phyloP scores from a whole-genome alignment of 2,113 vertebrate genomes.

The Apus apus region DNA sequence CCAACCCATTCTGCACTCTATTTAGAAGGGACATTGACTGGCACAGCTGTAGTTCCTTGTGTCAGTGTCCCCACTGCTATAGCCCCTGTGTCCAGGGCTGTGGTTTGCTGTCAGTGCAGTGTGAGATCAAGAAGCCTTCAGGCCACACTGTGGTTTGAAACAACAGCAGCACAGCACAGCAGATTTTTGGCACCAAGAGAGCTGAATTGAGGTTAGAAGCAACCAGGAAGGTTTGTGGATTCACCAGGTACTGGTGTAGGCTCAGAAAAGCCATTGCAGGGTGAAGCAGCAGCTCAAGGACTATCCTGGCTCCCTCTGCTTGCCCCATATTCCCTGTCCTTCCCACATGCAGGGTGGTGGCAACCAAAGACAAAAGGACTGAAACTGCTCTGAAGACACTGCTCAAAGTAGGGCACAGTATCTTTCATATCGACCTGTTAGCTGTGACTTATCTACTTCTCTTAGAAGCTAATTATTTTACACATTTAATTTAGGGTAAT shows the following conservation, averaged over 20 bases:
- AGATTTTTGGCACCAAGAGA: background rate
- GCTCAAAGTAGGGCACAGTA: constrained; percentile 10
- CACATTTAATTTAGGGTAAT: constrained; percentile 43
- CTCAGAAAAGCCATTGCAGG: background rate
- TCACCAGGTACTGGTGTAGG: accelerated
- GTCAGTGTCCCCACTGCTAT: background rate
- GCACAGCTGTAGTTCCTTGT: background rate
- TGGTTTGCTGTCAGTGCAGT: accelerated
- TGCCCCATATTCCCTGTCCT: background rate
- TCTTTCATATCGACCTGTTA: background rate
- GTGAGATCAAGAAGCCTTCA: accelerated
- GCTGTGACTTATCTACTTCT: background rate
- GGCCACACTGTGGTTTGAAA: background rate
- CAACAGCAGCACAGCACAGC: background rate
- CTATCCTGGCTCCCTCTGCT: background rate
- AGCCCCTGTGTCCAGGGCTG: background rate
- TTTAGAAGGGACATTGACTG: background rate
- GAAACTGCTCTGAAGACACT: background rate
- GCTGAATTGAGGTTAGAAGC: background rate
- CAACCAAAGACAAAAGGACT: constrained; percentile 11
- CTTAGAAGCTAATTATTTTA: constrained; percentile 41
- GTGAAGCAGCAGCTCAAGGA: background rate
- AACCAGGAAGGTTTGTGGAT: background rate
- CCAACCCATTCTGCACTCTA: accelerated
- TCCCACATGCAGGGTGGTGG: accelerated